phyloP scores from a whole-genome alignment of 2,888 invertebrate species.

The Eretmocerus hayati region DNA sequence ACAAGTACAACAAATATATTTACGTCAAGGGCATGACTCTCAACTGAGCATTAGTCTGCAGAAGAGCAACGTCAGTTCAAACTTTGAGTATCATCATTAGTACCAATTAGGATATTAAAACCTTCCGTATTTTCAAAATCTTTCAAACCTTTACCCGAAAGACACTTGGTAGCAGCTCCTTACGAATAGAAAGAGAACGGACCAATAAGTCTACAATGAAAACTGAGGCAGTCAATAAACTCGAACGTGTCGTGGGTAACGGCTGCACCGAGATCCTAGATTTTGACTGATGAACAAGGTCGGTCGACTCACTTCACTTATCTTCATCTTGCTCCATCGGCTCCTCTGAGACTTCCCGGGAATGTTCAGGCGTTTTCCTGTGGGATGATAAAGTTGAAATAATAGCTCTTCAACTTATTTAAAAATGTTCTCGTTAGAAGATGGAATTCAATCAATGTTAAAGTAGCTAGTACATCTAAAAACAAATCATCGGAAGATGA shows the following conservation, averaged over 20 bases:
- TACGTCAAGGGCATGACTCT: too few species aligned
- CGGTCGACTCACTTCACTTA: conserved; percentile 52
- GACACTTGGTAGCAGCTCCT: background rate
- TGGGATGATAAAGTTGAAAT: too few species aligned
- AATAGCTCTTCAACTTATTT: too few species aligned
- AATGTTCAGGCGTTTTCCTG: conserved; percentile 57
- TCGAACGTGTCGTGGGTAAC: too few species aligned
- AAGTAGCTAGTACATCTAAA: too few species aligned
- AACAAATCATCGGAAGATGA: too few species aligned
- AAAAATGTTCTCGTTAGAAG: too few species aligned
- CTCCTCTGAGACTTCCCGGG: conserved; percentile 67
- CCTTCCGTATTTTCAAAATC: background rate
- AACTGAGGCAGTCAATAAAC: background rate
- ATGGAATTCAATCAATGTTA: too few species aligned
- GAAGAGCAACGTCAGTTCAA: conserved; percentile 4
- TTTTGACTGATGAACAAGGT: too few species aligned
- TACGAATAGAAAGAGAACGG: background rate
- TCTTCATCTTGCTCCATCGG: conserved; percentile 81
- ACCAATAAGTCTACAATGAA: too few species aligned
- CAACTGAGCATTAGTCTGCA: background rate
- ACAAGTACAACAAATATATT: background rate
- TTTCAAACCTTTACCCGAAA: too few species aligned
- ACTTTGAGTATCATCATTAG: conserved; percentile 11
- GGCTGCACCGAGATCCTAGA: too few species aligned
- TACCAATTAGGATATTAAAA: conserved; percentile 8